Conservation (phyloP, 2,113 vertebrate genomes). For the Grallaria varia region DNA sequence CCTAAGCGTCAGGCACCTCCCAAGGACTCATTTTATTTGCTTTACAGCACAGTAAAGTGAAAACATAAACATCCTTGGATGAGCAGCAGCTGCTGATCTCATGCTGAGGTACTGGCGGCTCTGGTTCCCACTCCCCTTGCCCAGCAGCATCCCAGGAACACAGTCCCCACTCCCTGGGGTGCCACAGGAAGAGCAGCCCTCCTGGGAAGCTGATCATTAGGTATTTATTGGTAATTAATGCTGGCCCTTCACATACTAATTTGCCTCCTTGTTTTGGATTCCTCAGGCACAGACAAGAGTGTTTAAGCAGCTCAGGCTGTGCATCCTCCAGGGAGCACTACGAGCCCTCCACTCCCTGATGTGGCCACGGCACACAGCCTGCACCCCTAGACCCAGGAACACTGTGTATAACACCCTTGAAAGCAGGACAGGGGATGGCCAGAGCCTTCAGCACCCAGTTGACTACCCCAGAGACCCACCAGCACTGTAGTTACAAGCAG, state of each 20-base stretch:
- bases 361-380: fast-evolving
- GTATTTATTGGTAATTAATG: not conserved
- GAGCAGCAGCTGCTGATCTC: not conserved
- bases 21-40: not conserved
- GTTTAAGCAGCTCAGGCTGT: fast-evolving
- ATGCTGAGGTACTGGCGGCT: not conserved
- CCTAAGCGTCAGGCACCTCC: not conserved
- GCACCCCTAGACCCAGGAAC: not conserved
- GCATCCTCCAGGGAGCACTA: not conserved
- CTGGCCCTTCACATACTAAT: not conserved
- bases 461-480: not conserved
- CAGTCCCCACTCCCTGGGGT: not conserved
- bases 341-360: not conserved
- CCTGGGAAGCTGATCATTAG: not conserved
- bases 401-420: fast-evolving
- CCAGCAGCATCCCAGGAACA: not conserved
- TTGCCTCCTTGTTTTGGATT: not conserved
- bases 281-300: fast-evolving
- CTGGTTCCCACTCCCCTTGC: not conserved
- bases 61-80: not conserved
- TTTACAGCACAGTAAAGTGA: not conserved
- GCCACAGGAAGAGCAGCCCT: not conserved
- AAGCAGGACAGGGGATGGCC: not conserved
- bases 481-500: fast-evolving
- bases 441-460: not conserved